Conservation (phyloP, 2,888 invertebrate genomes). For the Macrosiphum euphorbiae region DNA sequence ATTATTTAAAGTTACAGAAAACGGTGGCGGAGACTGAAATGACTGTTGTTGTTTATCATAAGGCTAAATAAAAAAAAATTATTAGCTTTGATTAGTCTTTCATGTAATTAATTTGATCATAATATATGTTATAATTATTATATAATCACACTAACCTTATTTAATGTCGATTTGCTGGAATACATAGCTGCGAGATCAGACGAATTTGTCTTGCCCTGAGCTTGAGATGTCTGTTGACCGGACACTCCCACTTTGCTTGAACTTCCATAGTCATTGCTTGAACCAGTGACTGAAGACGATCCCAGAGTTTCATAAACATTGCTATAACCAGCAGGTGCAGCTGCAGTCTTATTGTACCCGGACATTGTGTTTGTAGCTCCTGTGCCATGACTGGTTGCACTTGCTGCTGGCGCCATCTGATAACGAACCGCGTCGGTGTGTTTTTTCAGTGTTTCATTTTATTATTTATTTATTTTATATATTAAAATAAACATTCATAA, state of each 20-base stretch:
- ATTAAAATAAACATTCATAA: conserved; percentile 59
- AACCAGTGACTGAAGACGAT: conserved; percentile 61
- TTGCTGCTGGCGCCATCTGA: conserved; percentile 82
- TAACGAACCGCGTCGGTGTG: conserved; percentile 68
- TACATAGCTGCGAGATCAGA: conserved; percentile 62
- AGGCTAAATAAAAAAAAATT: conserved; percentile 39
- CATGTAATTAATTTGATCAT: neutral
- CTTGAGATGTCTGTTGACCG: conserved; percentile 57
- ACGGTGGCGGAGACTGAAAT: conserved; percentile 60
- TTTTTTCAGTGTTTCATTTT: conserved; percentile 63
- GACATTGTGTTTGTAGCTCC: conserved; percentile 56
- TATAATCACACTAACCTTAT: conserved; percentile 46
- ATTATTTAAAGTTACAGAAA: conserved; percentile 61
- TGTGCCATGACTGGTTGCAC: conserved; percentile 78
- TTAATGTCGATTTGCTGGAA: conserved; percentile 56
- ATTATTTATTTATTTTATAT: conserved; percentile 63
- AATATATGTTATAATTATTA: neutral
- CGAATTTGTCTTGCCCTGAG: conserved; percentile 56
- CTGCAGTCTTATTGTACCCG: conserved; percentile 58
- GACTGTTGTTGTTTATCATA: conserved; percentile 63
- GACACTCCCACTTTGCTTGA: conserved; percentile 60
- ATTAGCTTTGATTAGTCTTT: neutral
- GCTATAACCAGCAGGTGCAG: conserved; percentile 56
- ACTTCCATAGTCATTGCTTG: conserved; percentile 58
- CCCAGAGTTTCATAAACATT: conserved; percentile 62